Percentiles rank a stretch among this genome's conserved stretches.
These are phyloP conservation scores for Agrilus biguttatus DNA, from an alignment of 2,888 invertebrate genomes.

Conservation along the genomic window DNA sequence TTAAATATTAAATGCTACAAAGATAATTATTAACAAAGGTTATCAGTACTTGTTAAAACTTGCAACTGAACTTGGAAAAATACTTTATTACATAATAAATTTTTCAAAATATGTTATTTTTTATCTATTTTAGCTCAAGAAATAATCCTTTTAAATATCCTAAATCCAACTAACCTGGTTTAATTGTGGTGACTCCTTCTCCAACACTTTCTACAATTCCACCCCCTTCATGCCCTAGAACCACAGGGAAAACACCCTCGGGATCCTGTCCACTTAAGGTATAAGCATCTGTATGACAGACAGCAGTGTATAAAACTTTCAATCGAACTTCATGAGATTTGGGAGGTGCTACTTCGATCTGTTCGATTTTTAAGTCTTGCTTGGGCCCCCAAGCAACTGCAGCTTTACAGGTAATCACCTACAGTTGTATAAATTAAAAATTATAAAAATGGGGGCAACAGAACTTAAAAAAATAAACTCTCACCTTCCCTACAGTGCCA, in stretches of 20 bases:
- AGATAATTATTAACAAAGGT: background rate
- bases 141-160: too few species aligned
- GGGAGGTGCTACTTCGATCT: constrained; percentile 87
- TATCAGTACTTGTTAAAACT: background rate
- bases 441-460: background rate
- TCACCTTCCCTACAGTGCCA: constrained; percentile 3
- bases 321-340: constrained; percentile 83
- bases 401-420: constrained; percentile 73
- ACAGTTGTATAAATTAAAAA: constrained; percentile 6
- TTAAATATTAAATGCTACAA: background rate
- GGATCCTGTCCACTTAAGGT: constrained; percentile 79
- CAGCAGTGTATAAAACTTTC: constrained; percentile 62
- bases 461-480: background rate
- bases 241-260: constrained; percentile 81
- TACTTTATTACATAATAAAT: too few species aligned
- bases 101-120: too few species aligned
- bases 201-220: constrained; percentile 97
- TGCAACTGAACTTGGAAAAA: too few species aligned
- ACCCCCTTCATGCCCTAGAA: constrained; percentile 93
- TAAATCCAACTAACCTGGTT: constrained; percentile 42
- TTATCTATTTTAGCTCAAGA: background rate
- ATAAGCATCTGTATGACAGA: constrained; percentile 90
- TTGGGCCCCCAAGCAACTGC: constrained; percentile 96
- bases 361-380: constrained; percentile 77
- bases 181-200: constrained; percentile 73